Evolutionary conservation across 2,113 vertebrate genomes (phyloP).

Genomic region (Rhodinocichla rosea): DNA sequence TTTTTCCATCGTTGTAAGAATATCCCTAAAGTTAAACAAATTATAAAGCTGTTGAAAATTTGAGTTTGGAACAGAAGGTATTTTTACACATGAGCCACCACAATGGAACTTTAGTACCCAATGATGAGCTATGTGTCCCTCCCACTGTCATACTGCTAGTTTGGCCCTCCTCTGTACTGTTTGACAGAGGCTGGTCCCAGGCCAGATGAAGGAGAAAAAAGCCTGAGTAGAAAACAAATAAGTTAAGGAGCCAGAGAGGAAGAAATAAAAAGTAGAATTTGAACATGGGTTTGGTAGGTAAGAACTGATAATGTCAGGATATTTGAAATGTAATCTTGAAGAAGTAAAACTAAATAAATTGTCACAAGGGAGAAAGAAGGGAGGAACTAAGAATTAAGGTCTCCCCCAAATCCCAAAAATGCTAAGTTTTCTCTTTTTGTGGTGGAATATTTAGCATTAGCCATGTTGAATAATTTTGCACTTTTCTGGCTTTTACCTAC

Average conservation of each 20-base stretch:
- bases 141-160: not conserved
- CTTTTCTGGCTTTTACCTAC: not conserved
- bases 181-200: not conserved
- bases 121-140: not conserved
- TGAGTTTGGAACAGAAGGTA: not conserved
- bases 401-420: not conserved
- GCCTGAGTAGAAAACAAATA: not conserved
- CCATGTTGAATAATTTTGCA: not conserved
- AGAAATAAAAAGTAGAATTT: not conserved
- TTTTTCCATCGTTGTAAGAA: not conserved
- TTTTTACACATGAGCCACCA: not conserved
- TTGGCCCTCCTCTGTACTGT: not conserved
- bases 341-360: not conserved
- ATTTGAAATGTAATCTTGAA: not conserved
- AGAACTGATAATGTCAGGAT: not conserved
- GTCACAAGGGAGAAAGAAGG: not conserved
- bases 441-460: not conserved
- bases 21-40: not conserved
- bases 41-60: not conserved
- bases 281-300: not conserved
- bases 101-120: not conserved
- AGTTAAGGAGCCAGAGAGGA: not conserved
- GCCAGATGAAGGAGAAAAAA: not conserved
- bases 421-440: not conserved
- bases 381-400: not conserved